Conservation (phyloP, 2,797 vertebrate species). For the Ctenopoma multispine region DNA sequence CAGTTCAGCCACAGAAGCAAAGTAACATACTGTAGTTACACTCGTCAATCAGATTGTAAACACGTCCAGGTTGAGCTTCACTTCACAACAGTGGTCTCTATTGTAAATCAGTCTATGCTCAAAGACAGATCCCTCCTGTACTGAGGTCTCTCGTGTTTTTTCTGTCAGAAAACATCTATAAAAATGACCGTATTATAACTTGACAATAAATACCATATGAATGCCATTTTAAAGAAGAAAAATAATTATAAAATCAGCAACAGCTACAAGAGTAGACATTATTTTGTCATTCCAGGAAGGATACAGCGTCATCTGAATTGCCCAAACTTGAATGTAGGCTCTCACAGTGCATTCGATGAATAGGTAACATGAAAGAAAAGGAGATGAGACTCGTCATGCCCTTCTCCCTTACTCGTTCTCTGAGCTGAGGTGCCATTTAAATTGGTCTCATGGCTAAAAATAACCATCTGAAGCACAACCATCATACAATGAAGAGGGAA, state of each 20-base stretch:
- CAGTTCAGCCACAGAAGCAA: conserved; percentile 7
- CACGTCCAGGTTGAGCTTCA: neutral
- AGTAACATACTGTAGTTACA: neutral
- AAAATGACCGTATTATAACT: conserved; percentile 1
- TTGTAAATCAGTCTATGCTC: neutral
- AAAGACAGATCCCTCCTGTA: neutral
- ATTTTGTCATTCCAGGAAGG: conserved; percentile 24
- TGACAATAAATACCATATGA: neutral
- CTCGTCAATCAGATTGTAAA: neutral
- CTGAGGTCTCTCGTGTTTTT: neutral
- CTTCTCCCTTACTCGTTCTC: conserved; percentile 64
- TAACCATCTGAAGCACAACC: conserved; percentile 74
- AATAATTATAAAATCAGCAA: neutral
- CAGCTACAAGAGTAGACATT: conserved; percentile 2
- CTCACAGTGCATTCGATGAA: conserved; percentile 21
- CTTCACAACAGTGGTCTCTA: neutral
- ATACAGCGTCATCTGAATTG: conserved; percentile 10
- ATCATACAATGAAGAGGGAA: conserved; percentile 62
- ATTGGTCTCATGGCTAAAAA: conserved; percentile 78
- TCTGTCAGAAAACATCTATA: neutral
- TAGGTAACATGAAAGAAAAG: conserved; percentile 48
- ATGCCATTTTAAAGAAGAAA: conserved; percentile 2
- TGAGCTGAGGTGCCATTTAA: conserved; percentile 77
- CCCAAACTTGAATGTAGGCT: conserved; percentile 4
- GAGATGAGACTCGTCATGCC: conserved; percentile 61